Conservation (phyloP, 2,797 vertebrate genomes). For the Chloroceryle inda region DNA sequence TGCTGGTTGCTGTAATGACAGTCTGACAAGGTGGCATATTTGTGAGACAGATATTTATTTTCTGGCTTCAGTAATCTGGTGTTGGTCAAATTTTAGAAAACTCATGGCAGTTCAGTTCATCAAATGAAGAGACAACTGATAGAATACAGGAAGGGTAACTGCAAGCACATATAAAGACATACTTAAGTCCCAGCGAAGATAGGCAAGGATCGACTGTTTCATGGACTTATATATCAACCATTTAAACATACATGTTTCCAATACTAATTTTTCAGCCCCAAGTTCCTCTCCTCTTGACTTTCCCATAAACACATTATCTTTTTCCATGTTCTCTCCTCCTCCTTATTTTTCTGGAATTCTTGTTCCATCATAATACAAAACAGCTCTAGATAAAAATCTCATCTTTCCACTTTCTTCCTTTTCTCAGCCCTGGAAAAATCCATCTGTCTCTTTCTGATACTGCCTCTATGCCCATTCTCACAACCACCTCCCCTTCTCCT, state of each 20-base stretch:
- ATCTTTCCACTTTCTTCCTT: not conserved
- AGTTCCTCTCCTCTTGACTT: not conserved
- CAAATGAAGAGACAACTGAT: not conserved
- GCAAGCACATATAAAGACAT: not conserved
- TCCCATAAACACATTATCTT: not conserved
- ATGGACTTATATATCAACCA: not conserved
- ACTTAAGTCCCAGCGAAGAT: not conserved
- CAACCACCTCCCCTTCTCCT: not conserved
- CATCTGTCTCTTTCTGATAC: not conserved
- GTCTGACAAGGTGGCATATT: not conserved
- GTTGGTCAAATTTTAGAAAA: constrained; percentile 18
- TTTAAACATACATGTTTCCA: not conserved
- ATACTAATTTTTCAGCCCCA: not conserved
- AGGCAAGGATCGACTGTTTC: not conserved
- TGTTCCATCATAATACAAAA: not conserved
- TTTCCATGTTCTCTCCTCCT: not conserved
- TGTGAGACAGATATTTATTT: constrained; percentile 10
- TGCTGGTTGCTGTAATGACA: not conserved
- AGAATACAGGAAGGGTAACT: not conserved
- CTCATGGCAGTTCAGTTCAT: not conserved
- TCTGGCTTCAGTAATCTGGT: not conserved
- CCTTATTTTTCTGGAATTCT: not conserved
- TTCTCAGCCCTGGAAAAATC: not conserved
- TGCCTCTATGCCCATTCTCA: not conserved
- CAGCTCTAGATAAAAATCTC: not conserved